phyloP scores from a whole-genome alignment of 2,797 vertebrate species.

The Neomorphus geoffroyi region DNA sequence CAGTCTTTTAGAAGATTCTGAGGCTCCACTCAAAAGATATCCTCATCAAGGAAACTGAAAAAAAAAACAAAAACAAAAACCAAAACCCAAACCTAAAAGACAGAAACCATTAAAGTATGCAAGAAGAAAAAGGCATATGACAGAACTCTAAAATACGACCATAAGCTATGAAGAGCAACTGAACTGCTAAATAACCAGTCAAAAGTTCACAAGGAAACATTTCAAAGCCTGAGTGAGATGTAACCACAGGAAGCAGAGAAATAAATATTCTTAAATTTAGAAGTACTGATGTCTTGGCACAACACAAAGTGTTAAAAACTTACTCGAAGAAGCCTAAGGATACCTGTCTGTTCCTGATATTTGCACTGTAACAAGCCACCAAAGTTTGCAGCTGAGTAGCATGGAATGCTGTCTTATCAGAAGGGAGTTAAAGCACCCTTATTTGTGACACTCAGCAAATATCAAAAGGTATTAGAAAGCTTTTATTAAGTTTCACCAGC shows the following conservation, averaged over 20 bases:
- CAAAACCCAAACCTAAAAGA: background rate
- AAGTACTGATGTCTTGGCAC: background rate
- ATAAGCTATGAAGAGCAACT: background rate
- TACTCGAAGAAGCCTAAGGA: background rate
- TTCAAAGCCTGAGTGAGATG: background rate
- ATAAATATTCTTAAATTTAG: background rate
- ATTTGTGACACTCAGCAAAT: background rate
- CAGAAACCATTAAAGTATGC: background rate
- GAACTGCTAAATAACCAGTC: background rate
- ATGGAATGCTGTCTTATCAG: background rate
- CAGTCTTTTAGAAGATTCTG: background rate
- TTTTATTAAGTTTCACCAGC: background rate
- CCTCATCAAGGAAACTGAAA: background rate
- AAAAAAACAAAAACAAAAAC: background rate
- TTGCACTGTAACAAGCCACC: background rate
- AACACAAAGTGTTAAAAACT: background rate
- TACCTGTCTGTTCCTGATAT: background rate
- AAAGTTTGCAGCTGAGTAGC: background rate
- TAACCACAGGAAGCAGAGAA: background rate
- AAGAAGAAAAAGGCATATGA: background rate
- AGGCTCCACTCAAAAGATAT: background rate
- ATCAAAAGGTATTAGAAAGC: background rate
- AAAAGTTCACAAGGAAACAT: background rate
- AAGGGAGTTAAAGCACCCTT: background rate
- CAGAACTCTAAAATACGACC: background rate